These are phyloP conservation scores for Bellardia bayeri DNA, from an alignment of 2,888 invertebrate genomes.

Conservation along the genomic window DNA sequence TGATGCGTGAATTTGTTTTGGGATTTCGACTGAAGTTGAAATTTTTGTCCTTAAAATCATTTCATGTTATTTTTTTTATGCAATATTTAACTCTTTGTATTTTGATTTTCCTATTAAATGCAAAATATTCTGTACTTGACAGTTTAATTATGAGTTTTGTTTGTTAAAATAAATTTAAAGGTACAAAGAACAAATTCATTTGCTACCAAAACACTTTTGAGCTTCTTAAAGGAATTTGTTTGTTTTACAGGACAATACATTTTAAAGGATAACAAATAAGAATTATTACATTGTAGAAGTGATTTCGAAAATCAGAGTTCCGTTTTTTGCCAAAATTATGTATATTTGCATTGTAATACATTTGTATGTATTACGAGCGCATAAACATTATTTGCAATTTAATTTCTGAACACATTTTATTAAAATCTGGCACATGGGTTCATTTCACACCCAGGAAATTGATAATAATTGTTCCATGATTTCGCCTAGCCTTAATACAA, in stretches of 20 bases:
- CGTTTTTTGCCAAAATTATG: no score
- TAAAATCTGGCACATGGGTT: no score
- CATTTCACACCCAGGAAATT: no score
- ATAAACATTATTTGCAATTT: no score
- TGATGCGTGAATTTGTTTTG: slow-evolving; percentile 35
- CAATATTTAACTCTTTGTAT: slow-evolving; percentile 32
- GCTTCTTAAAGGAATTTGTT: slow-evolving; percentile 10
- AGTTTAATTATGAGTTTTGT: slow-evolving; percentile 64
- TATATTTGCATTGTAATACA: no score
- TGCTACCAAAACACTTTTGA: not conserved
- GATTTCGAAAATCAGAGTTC: not conserved
- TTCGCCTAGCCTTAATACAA: no score
- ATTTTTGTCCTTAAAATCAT: slow-evolving; percentile 35
- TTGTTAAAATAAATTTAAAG: slow-evolving; percentile 22
- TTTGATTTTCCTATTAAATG: slow-evolving; percentile 23
- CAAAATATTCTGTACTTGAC: slow-evolving; percentile 58
- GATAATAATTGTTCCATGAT: no score
- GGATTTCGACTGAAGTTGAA: slow-evolving; percentile 44
- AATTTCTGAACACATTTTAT: no score
- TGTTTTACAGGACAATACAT: not conserved
- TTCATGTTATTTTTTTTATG: not conserved
- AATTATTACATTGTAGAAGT: not conserved
- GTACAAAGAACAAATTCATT: slow-evolving; percentile 26
- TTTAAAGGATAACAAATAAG: not conserved
- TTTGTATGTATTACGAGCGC: no score